A percentile compares a stretch with the other conserved stretches of the same genome.
Evolutionary conservation across 2,888 invertebrate genomes (phyloP).

Genomic region (Conomelus anceps): DNA sequence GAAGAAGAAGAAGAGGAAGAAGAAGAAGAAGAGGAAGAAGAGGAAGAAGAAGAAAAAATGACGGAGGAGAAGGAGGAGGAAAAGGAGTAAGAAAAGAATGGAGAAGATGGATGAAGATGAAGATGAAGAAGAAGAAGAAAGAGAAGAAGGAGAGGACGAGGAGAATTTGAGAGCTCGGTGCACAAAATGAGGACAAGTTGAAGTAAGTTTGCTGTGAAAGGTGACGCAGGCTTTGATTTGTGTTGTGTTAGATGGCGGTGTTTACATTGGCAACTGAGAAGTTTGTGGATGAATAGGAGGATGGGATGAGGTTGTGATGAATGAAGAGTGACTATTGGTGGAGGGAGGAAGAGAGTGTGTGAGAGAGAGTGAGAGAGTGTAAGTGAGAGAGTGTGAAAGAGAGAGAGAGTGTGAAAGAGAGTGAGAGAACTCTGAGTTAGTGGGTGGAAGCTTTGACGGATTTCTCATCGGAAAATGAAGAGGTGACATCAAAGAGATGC

Average conservation of each 20-base stretch:
- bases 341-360: background rate
- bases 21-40: background rate
- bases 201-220: no score
- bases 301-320: background rate
- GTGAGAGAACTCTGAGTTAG: no score
- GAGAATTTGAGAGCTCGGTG: no score
- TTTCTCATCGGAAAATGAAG: no score
- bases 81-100: background rate
- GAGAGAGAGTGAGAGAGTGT: background rate
- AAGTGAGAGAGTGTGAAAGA: background rate
- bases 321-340: background rate
- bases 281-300: background rate
- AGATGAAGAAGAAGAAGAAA: background rate
- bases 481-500: no score
- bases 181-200: no score
- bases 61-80: background rate
- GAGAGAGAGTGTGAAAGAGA: no score
- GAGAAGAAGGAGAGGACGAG: background rate
- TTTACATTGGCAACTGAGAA: no score
- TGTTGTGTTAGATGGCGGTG: no score
- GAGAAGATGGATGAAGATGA: background rate
- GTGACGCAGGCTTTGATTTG: no score
- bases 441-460: no score
- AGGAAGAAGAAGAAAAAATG: background rate
- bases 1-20: background rate